Conservation (phyloP, 1,140 invertebrate genomes). For the Ceratina australensis region DNA sequence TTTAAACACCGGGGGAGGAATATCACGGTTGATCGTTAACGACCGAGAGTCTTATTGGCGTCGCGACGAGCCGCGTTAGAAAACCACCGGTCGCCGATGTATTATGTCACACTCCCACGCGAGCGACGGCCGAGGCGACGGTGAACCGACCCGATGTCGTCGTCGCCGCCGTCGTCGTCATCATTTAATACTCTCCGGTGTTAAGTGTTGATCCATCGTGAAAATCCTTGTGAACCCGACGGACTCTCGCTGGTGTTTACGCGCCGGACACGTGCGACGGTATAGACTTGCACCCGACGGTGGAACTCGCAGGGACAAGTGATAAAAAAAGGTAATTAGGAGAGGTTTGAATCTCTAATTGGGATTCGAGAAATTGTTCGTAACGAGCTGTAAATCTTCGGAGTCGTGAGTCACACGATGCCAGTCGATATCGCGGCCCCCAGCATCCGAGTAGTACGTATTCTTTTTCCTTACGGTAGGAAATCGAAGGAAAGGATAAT, state of each 20-base stretch:
- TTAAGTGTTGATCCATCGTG: constrained; percentile 14
- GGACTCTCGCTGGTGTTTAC: no score
- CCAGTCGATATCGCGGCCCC: constrained; percentile 35
- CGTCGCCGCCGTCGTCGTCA: constrained; percentile 35
- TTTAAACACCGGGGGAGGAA: no score
- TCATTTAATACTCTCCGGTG: constrained; percentile 66
- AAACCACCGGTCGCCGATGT: constrained; percentile 27
- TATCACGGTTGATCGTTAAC: no score
- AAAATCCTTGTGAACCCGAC: neutral
- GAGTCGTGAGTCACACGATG: constrained; percentile 60
- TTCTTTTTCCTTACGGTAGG: constrained; percentile 66
- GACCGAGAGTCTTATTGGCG: no score
- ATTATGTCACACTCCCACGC: constrained; percentile 76
- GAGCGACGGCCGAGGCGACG: constrained; percentile 61
- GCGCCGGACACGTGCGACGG: no score
- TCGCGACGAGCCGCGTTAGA: constrained; percentile 8
- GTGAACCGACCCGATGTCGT: constrained; percentile 49
- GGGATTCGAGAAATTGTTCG: no score
- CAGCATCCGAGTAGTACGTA: no score
- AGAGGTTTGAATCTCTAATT: no score
- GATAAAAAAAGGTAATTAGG: no score
- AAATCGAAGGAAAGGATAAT: constrained; percentile 78
- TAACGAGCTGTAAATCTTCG: constrained; percentile 78
- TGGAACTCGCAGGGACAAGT: no score
- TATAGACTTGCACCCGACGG: no score